phyloP scores from a whole-genome alignment of 2,113 vertebrate genomes.

The Bubalus kerabau region DNA sequence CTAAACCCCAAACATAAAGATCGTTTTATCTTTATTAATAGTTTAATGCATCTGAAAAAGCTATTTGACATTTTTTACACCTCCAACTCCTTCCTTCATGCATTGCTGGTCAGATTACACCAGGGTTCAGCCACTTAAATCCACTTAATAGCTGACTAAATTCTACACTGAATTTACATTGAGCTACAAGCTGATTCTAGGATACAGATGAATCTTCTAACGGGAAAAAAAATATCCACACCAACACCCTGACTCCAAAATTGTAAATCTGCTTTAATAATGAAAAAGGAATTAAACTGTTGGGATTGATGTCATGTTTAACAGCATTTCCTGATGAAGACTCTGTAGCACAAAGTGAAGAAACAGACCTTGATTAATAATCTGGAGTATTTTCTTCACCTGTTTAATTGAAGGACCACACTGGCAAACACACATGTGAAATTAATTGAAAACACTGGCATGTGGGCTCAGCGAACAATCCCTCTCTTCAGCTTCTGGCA shows the following conservation, averaged over 20 bases:
- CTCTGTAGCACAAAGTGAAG: background rate
- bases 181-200: conserved; percentile 72
- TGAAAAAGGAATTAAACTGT: conserved; percentile 62
- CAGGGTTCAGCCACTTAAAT: conserved; percentile 80
- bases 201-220: conserved; percentile 52
- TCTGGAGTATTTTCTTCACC: conserved; percentile 38
- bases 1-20: conserved; percentile 80
- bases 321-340: background rate
- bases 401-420: conserved; percentile 38
- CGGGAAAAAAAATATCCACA: background rate
- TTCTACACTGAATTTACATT: conserved; percentile 76
- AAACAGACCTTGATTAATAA: conserved; percentile 19
- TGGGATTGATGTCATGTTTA: conserved; percentile 50
- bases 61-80: conserved; percentile 82
- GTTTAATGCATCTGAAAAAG: conserved; percentile 82
- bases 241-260: conserved; percentile 46
- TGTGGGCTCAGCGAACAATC: background rate
- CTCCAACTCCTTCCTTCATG: conserved; percentile 83
- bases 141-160: conserved; percentile 78
- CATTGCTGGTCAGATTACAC: conserved; percentile 82
- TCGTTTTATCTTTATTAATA: conserved; percentile 85
- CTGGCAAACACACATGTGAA: conserved; percentile 48
- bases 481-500: conserved; percentile 6
- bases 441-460: conserved; percentile 51
- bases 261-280: conserved; percentile 69